Base-by-base conservation (phyloP, 2,797 vertebrate species). In the Macropus fuliginosus region DNA sequence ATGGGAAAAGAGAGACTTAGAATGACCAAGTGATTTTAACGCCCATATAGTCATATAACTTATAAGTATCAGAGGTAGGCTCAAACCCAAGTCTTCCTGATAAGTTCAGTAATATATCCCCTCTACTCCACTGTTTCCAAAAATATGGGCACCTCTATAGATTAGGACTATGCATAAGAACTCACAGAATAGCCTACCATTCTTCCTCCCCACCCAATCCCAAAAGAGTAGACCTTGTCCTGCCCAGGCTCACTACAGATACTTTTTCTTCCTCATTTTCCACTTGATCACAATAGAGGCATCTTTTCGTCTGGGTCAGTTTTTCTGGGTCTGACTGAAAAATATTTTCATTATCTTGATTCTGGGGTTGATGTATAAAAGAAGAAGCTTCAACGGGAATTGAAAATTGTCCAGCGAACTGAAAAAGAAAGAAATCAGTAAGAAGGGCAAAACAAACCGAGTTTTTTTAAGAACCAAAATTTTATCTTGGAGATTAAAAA, bases 161-260 rank as follows among this genome's bases (percentile, higher is more conserved):
- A 55, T n/a, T 34, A 29, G 6, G 52, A 31, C 13, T 16, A 21
- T 29, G 14, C 90, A 54, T 14, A 87, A 46, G 21, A 50, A 50
- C 9, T 4, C 34, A 74, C 74, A 87, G 21, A 87, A 87, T 46
- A 87, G 27, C 10, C 74, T 87, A 10, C 46, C 74, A 50, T 87
- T 87, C 21, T 46, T 28, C 40, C 74, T n/a, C 28, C 1, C 27
- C 62, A 40, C 40, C 56, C 4, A 40, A 18, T 8, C 40, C 40
- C 40, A 50, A 40, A 50, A 87, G 40, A 28, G 10, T 98, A 98
- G 92, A 99, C 99, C 98, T 98, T 40, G 98, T 99, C 96, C 55
- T 97, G n/a, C 99, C 98, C 59, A 99, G 98, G n/a, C 89, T 91
- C 90, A 98, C 94, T 52, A 90, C 56, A 16, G n/a, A 95, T 46